Evolutionary conservation across 2,888 invertebrate species (phyloP).

Genomic region (Pandemis cinnamomeana): DNA sequence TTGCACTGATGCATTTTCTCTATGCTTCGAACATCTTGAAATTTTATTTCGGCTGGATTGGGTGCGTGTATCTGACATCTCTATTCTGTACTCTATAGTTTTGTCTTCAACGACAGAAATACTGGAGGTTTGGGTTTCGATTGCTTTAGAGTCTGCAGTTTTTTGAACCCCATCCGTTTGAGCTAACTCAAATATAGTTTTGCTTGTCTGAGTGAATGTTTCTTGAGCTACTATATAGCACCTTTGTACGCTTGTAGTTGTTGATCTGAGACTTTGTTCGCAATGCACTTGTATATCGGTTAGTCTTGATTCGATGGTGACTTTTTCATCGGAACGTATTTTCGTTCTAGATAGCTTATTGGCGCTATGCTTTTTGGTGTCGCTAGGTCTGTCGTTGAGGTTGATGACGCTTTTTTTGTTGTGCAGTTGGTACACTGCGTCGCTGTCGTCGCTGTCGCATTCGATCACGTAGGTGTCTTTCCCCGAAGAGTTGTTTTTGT

Average conservation of each 20-base stretch:
- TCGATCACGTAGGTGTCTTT: constrained; percentile 75
- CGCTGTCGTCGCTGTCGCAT: constrained; percentile 68
- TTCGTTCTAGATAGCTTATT: background rate
- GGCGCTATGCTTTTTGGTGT: constrained; percentile 3
- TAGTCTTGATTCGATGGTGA: constrained; percentile 34
- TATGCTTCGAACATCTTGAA: background rate
- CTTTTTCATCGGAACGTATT: background rate
- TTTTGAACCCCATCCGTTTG: constrained; percentile 58
- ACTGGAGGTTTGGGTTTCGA: constrained; percentile 76
- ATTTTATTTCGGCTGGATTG: constrained; percentile 20
- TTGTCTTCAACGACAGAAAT: constrained; percentile 69
- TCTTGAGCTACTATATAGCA: constrained; percentile 64
- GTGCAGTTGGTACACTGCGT: constrained; percentile 54
- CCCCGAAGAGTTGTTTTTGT: constrained; percentile 71
- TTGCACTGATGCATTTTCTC: background rate
- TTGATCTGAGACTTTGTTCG: constrained; percentile 35
- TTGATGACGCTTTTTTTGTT: constrained; percentile 52
- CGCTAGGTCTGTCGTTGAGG: constrained; percentile 47
- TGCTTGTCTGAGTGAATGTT: constrained; percentile 84
- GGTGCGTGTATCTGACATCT: constrained; percentile 48
- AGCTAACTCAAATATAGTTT: constrained; percentile 82
- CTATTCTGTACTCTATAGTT: constrained; percentile 64
- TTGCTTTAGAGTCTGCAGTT: constrained; percentile 51
- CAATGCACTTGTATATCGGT: constrained; percentile 46
- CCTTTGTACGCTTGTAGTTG: constrained; percentile 49